Evolutionary conservation across 2,797 vertebrate species (phyloP), one percentile per base, ranked within the genome.

Genomic region (Ctenochaetus hawaiiensis): DNA sequence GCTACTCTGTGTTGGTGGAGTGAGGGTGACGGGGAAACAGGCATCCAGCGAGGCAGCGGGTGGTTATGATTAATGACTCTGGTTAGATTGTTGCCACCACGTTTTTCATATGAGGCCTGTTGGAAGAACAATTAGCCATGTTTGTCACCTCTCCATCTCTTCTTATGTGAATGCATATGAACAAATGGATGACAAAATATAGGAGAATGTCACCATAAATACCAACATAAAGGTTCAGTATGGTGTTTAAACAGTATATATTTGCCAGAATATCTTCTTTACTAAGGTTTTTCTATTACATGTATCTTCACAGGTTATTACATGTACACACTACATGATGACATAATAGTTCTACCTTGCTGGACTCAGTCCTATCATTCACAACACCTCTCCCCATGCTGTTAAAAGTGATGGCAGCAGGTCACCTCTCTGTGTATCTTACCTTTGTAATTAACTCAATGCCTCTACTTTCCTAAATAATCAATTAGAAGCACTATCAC

Each of bases 1-100:
- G 87, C 92, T 89, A 87, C 91, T 90, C 84, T 91, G 90, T 93
- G 91, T 82, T 91, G 85, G 85, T 81, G 72, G 88, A 60, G 49
- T 0, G 8, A 53, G 66, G 84, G 91, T 89, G 86, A 91, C 85
- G 78, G 92, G 84, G 82, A 90, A 91, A 87, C 18, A 64, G 90
- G 79, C n/a, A 65, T 80, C 85, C 91, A 86, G 86, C 85, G 82
- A 78, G 89, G 86, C 85, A 72, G 85, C 63, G 60, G 66, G 72
- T 59, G 71, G 68, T 52, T 81, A 82, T 87, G 81, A 88, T 86
- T 87, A 86, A 87, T 88, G 84, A 82, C 81, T 85, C 77, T 59
- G 60, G 72, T 85, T 85, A 88, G 83, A 85, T 83, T 87, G 78
- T 90, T 78, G 37, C 53, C 59, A 70, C 58, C 62, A 58, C 84